Base-by-base conservation (phyloP, 2,888 invertebrate species). In the Halictus quadricinctus region DNA sequence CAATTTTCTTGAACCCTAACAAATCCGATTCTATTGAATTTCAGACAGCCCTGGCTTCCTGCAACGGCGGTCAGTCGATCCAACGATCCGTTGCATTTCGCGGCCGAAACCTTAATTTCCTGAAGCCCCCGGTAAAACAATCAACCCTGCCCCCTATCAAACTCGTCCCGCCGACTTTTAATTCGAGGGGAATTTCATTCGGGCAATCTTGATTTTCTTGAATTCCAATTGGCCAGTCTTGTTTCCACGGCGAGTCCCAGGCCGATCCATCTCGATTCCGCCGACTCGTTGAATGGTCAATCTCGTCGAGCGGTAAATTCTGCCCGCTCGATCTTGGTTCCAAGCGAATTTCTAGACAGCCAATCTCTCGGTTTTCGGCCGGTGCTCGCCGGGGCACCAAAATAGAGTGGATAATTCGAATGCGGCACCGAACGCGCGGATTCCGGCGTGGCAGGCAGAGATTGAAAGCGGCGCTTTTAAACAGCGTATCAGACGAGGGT, bases 401-500 rank as follows among this genome's bases (percentile, higher is more conserved):
- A 60, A 60, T 25, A 60, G 60, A 60, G 60, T 6, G 60, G 60
- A 60, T 60, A 60, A 60, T 60, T 60, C 25, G 25, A 60, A 60
- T 25, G 60, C 25, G 25, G 60, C 60, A 7, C 13, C 25, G 29
- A 60, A 60, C 60, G 60, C 25, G 60, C 13, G 6, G 25, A 60
- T 25, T 25, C 13, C 60, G 25, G 60, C 25, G 54, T 54, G 54
- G 54, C 54, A 54, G 60, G 41, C 41, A 21, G 29, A 80, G 77
- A 81, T 75, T 64, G 29, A 41, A 81, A 70, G 36, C 60, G 72
- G 29, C 29, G 72, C 70, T 78, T 81, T 81, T 74, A 88, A 88
- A 86, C 78, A 82, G 84, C 79, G 79, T 81, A 83, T 82, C 54
- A 54, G 43, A 43, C 43, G 8, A 8, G 21, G 21, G 0, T 4